Base-by-base conservation (phyloP, 2,888 invertebrate genomes). In the Ernsta delagoae region DNA sequence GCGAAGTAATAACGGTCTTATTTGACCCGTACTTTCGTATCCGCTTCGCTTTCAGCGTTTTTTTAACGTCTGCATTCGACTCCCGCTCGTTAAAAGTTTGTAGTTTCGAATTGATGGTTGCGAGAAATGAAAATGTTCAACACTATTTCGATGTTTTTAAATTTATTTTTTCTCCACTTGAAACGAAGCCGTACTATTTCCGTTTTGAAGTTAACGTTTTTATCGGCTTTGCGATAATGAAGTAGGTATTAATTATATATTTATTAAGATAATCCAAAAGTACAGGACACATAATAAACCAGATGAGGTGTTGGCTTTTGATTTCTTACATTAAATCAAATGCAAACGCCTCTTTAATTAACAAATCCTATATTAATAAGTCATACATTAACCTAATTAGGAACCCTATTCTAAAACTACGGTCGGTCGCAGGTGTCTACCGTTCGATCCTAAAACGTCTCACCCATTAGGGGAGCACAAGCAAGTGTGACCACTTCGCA, bases 401-500 rank as follows among this genome's bases (percentile, higher is more conserved):
- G 78, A 79, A 79, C 75, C 79, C 80, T 73, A 77, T 77, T 75
- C 76, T 73, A 74, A 74, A 76, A 75, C 71, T 72, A 70, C 74
- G 64, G 72, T 70, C 72, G 79, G 86, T 77, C 85, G 79, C 92
- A 92, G 92, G 91, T 92, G 92, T 73, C 70, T 71, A 70, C 65
- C 75, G 77, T 74, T 74, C 77, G 74, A 77, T 82, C 79, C 83
- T 87, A 87, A 90, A 89, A 85, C 86, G 85, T 82, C 79, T 72
- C 78, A 72, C 75, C 86, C 87, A 89, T 92, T 91, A 84, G 75
- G 79, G 77, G 77, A 72, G 71, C 73, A 73, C 48, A 68, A 79
- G 81, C 92, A 92, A 85, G 87, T 91, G 92, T 82, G 80, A 78
- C 83, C 85, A 83, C 84, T 90, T 88, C 77, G 82, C 90, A 89